phyloP scores from a whole-genome alignment of 2,113 vertebrate species.

The Menura novaehollandiae region DNA sequence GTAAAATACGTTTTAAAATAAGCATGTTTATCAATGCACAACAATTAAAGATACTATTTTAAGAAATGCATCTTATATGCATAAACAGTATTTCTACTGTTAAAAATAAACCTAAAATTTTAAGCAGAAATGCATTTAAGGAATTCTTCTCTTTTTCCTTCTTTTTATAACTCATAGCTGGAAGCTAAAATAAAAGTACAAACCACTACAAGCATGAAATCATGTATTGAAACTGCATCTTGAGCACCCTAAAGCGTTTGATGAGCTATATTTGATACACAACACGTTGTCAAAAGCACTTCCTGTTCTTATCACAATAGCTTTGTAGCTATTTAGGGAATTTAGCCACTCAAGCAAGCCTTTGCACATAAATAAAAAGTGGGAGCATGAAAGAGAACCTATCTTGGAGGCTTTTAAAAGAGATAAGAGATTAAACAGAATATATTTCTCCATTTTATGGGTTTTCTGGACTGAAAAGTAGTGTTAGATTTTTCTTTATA shows the following conservation, averaged over 20 bases:
- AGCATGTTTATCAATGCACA: background rate
- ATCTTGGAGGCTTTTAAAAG: conserved; percentile 16
- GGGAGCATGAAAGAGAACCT: background rate
- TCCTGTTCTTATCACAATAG: conserved; percentile 20
- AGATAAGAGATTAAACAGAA: conserved; percentile 15
- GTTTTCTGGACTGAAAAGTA: background rate
- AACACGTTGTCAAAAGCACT: background rate
- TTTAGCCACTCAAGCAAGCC: background rate
- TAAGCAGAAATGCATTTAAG: background rate
- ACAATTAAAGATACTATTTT: background rate
- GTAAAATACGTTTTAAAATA: background rate
- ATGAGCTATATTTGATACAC: background rate
- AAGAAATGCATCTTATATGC: background rate
- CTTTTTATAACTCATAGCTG: background rate
- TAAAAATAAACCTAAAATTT: background rate
- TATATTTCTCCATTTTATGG: background rate
- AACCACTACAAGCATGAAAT: background rate
- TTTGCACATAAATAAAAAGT: conserved; percentile 10
- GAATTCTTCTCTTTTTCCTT: background rate
- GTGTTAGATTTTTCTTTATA: background rate
- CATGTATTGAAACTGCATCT: background rate
- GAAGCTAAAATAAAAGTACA: background rate
- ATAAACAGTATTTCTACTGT: background rate
- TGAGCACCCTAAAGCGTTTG: background rate
- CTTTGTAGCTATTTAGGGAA: conserved; percentile 47